Percentiles rank a stretch among this genome's conserved stretches.
These are phyloP conservation scores for Pheosia gnoma DNA, from an alignment of 2,888 invertebrate species.

Conservation along the genomic window DNA sequence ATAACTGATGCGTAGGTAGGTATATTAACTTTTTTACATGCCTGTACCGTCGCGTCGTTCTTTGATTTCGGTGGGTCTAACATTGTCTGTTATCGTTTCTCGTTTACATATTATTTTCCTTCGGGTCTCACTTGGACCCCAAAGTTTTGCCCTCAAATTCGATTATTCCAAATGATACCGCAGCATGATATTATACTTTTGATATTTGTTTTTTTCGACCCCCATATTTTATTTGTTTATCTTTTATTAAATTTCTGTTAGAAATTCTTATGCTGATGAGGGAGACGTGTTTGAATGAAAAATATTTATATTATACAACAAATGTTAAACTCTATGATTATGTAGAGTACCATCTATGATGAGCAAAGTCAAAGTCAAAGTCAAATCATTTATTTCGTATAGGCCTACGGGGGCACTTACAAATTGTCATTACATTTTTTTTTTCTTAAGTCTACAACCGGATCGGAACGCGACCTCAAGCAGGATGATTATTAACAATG, in stretches of 20 bases:
- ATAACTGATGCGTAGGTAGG: slow-evolving; percentile 21
- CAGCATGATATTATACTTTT: slow-evolving; percentile 49
- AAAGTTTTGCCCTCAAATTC: slow-evolving; percentile 55
- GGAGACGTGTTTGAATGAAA: no score
- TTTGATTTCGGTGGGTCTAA: slow-evolving; percentile 43
- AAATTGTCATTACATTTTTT: no score
- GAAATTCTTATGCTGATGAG: not conserved
- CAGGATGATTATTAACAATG: no score
- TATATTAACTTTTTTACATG: slow-evolving; percentile 37
- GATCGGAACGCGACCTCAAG: no score
- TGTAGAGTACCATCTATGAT: no score
- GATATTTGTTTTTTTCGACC: slow-evolving; percentile 59
- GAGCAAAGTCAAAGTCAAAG: no score
- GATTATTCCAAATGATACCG: slow-evolving; percentile 63
- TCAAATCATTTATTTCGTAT: no score
- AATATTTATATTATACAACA: no score
- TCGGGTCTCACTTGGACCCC: slow-evolving; percentile 31
- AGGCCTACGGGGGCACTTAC: no score
- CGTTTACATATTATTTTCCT: slow-evolving; percentile 57
- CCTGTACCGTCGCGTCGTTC: slow-evolving; percentile 26
- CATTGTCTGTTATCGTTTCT: slow-evolving; percentile 50
- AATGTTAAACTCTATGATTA: no score
- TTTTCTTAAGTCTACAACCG: no score
- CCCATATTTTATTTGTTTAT: slow-evolving; percentile 58
- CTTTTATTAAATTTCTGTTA: slow-evolving; percentile 50